These are phyloP conservation scores for Epizoanthus scotinus DNA, from an alignment of 92 coral and sea anemone species.

Conservation along the genomic window DNA sequence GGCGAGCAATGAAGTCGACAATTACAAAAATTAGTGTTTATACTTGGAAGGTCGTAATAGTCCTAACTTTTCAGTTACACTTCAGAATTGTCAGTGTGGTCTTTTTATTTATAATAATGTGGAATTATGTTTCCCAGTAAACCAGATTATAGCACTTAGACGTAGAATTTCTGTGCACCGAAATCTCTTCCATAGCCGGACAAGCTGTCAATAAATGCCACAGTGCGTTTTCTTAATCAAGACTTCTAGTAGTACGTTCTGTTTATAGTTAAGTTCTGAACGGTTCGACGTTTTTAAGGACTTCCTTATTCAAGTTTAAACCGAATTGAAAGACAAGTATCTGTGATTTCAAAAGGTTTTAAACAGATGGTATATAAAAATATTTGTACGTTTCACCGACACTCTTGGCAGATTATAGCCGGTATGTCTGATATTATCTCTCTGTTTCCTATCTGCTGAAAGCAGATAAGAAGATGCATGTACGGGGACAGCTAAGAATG, in stretches of 20 bases:
- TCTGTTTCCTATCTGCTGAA: constrained; percentile 4
- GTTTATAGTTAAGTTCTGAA: neutral
- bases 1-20: neutral
- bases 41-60: neutral
- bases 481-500: neutral
- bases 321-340: too few species aligned
- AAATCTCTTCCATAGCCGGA: neutral
- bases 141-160: too few species aligned
- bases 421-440: constrained; percentile 8
- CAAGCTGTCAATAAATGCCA: neutral
- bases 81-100: neutral
- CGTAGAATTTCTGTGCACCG: too few species aligned
- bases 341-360: neutral
- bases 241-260: neutral
- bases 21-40: neutral
- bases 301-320: neutral
- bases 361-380: constrained; percentile 24
- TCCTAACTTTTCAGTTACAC: neutral
- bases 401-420: neutral
- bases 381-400: neutral
- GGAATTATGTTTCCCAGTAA: too few species aligned
- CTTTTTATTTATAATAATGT: too few species aligned
- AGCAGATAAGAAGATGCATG: constrained; percentile 12
- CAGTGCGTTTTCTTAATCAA: neutral
- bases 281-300: neutral